Evolutionary conservation across 2,113 vertebrate species (phyloP), one percentile per base, ranked within the genome.

Genomic region (Phrynocephalus versicolor): DNA sequence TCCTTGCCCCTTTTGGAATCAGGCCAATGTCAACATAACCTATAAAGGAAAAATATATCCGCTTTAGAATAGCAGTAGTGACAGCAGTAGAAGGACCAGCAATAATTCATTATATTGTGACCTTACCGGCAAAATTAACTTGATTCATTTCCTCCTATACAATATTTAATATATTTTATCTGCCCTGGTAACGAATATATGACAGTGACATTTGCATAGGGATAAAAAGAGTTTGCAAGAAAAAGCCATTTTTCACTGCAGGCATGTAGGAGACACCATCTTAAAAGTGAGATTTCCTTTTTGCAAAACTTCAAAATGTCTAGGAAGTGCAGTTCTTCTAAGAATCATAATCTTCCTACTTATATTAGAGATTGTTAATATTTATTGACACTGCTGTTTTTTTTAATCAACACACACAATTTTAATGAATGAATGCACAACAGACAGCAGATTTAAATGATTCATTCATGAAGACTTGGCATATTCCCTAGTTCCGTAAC

Each of bases 21-120:
- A 99, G 94, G 1, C 97, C 98, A 79, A 99, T 97, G 83, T 99
- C 98, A 85, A 98, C 94, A 19, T 99, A 99, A 65, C 98, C 99
- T 99, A 79, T 0, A 90, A 87, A 60, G 51, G 35, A 2, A 30
- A n/a, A 16, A 81, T 35, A 33, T 6, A 41, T 35, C n/a, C 35
- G 35, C 8, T 55, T 73, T 45, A 13, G n/a, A n/a, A n/a, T n/a
- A 94, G 69, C 10, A 51, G 5, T 6, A 10, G 45, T 51, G 45
- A 27, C 64, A 67, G 8, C 27, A 10, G 23, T 12, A 67, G 27
- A 12, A 65, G 10, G 6, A 65, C 10, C 25, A 65, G 27, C 25
- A 3, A 27, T 30, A 25, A 7, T 65, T 23, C 64, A 65, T 65
- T 30, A 10, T 65, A 27, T 30, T 25, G 10, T 51, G 45, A 51